phyloP scores from a whole-genome alignment of 2,888 invertebrate genomes.

The Leptothorax acervorum region DNA sequence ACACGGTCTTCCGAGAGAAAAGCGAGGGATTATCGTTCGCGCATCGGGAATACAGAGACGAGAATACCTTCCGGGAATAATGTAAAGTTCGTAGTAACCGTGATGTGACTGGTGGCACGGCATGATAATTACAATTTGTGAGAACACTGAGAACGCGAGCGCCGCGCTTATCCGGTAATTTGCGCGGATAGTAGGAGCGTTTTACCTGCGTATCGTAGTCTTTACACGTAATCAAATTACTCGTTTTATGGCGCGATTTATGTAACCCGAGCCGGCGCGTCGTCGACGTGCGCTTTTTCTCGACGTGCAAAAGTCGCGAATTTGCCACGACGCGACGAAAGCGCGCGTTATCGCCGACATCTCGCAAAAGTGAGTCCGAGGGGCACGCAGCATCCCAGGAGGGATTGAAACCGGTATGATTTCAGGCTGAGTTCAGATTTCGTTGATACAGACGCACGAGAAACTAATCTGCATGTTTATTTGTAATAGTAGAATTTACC shows the following conservation, averaged over 20 bases:
- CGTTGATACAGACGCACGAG: conserved; percentile 10
- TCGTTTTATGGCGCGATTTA: conserved; percentile 42
- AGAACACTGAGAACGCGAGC: conserved; percentile 52
- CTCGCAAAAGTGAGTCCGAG: conserved; percentile 30
- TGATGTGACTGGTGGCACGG: neutral
- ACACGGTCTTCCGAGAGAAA: neutral
- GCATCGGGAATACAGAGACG: neutral
- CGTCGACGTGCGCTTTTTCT: conserved; percentile 27
- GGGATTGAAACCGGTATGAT: conserved; percentile 35
- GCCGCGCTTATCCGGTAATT: conserved; percentile 49
- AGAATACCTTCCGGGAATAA: conserved; percentile 22
- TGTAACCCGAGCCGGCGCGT: conserved; percentile 30
- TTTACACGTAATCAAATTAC: conserved; percentile 55
- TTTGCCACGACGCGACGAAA: conserved; percentile 44
- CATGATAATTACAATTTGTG: conserved; percentile 43
- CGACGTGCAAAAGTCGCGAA: conserved; percentile 40
- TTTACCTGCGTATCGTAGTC: conserved; percentile 41
- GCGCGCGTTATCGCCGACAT: conserved; percentile 42
- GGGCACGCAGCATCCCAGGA: conserved; percentile 9
- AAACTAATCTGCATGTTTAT: conserved; percentile 7
- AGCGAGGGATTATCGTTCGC: conserved; percentile 22
- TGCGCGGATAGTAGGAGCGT: conserved; percentile 29
- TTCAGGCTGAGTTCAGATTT: conserved; percentile 35
- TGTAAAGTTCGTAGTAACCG: neutral
- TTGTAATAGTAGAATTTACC: conserved; percentile 13